phyloP scores from a whole-genome alignment of 2,888 invertebrate species.

The Malacosoma neustria region DNA sequence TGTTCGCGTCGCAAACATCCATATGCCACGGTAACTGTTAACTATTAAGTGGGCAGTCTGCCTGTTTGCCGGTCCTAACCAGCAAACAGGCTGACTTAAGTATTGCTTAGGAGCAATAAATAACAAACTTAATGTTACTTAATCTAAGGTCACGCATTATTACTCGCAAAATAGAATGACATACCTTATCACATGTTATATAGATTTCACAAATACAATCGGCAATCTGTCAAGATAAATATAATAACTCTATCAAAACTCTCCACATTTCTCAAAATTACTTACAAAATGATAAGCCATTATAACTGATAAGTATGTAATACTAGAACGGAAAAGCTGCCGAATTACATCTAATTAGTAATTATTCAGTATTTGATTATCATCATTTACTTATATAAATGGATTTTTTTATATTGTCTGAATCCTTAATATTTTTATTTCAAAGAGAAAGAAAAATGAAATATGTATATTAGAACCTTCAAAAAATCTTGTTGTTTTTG shows the following conservation, averaged over 20 bases:
- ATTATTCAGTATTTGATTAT: too few species aligned
- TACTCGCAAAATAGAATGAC: neutral
- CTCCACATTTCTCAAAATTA: neutral
- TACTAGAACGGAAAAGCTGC: neutral
- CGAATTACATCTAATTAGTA: neutral
- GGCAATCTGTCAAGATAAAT: neutral
- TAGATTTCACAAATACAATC: neutral
- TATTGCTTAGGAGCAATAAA: too few species aligned
- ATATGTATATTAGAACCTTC: too few species aligned
- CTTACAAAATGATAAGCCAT: neutral
- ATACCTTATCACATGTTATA: neutral
- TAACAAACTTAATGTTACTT: too few species aligned
- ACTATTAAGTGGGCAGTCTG: neutral
- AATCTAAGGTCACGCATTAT: too few species aligned
- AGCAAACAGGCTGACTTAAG: too few species aligned
- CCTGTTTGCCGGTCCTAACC: neutral
- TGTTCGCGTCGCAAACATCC: neutral
- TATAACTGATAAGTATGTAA: neutral
- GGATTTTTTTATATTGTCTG: too few species aligned
- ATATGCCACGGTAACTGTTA: neutral
- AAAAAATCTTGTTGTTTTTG: too few species aligned
- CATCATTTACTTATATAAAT: too few species aligned
- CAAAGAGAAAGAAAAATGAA: too few species aligned
- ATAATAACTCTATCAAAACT: neutral
- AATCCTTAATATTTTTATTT: too few species aligned